These are phyloP conservation scores for Zosterops hypoxanthus DNA, from an alignment of 2,113 vertebrate species.

Conservation along the genomic window DNA sequence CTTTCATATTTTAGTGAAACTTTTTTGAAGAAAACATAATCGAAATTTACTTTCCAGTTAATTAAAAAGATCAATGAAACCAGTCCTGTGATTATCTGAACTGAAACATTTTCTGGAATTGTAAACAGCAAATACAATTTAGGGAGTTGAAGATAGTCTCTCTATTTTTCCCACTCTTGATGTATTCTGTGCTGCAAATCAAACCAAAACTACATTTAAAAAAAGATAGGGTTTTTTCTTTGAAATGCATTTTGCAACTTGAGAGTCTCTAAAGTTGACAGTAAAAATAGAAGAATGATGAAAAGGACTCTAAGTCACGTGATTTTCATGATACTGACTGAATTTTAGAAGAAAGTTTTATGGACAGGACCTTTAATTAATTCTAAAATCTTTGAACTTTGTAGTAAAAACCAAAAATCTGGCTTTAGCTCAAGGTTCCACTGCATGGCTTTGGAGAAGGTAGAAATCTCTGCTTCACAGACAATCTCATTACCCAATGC, in stretches of 20 bases:
- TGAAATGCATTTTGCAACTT: not conserved
- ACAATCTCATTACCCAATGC: accelerated
- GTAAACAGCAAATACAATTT: not conserved
- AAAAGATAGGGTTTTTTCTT: not conserved
- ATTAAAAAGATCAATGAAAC: not conserved
- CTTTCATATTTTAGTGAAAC: conserved; percentile 16
- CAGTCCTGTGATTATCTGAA: not conserved
- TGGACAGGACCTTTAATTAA: not conserved
- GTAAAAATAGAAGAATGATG: not conserved
- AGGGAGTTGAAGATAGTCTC: not conserved
- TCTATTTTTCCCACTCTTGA: not conserved
- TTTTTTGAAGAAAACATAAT: not conserved
- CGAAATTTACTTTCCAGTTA: not conserved
- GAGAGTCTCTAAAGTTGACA: not conserved
- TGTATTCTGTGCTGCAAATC: not conserved
- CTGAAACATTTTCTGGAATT: not conserved
- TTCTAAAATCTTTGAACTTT: not conserved
- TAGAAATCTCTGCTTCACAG: not conserved
- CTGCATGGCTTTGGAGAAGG: not conserved
- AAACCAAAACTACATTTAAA: not conserved
- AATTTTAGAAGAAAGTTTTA: not conserved
- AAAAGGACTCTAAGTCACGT: not conserved
- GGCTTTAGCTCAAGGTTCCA: not conserved
- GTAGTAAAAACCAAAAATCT: accelerated
- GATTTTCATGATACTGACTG: not conserved